Evolutionary conservation across 2,113 vertebrate species (phyloP).

Genomic region (Mobula birostris): DNA sequence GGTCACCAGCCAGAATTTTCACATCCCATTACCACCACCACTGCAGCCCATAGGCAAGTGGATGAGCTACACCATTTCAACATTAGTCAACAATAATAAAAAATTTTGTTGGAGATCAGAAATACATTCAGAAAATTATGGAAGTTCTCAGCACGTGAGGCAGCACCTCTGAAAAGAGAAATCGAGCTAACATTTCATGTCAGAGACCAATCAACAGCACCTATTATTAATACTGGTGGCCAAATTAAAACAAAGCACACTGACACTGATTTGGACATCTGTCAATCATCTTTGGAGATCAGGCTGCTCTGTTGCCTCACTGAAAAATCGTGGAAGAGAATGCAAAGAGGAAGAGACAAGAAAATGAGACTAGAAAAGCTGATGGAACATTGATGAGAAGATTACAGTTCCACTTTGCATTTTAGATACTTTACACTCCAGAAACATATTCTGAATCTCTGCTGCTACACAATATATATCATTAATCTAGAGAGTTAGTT

Average conservation of each 20-base stretch:
- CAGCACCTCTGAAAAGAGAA: too few relatives aligned
- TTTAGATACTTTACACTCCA: background rate
- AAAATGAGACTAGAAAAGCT: background rate
- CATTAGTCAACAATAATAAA: background rate
- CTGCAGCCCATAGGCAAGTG: background rate
- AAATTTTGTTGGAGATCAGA: too few relatives aligned
- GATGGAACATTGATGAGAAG: background rate
- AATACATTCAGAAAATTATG: too few relatives aligned
- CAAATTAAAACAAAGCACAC: background rate
- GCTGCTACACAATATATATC: background rate
- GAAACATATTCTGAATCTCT: background rate
- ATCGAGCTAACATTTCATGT: too few relatives aligned
- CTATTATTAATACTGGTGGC: background rate
- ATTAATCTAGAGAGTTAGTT: background rate
- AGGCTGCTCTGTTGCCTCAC: background rate
- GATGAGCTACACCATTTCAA: background rate
- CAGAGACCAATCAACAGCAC: too few relatives aligned
- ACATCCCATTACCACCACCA: background rate
- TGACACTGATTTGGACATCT: background rate
- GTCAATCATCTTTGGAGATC: background rate
- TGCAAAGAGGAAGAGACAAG: background rate
- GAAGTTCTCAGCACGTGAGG: too few relatives aligned
- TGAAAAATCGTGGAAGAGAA: background rate
- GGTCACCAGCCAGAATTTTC: background rate
- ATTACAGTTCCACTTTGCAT: background rate